phyloP scores from a whole-genome alignment of 1,140 invertebrate genomes.

The Drosophila truncata region DNA sequence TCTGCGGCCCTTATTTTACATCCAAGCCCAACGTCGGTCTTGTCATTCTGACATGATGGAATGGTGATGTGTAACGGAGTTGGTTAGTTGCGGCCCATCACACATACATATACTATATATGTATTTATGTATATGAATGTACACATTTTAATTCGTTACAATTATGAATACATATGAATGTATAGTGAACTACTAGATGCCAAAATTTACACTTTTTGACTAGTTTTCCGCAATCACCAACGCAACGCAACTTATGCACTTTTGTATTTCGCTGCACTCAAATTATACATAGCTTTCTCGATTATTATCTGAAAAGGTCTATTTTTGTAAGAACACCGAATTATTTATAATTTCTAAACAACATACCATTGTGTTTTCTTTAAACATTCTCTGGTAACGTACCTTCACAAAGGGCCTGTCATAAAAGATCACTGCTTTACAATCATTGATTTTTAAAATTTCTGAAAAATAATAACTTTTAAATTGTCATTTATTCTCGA shows the following conservation, averaged over 20 bases:
- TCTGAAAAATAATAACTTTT: background rate
- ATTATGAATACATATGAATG: no score
- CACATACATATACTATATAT: background rate
- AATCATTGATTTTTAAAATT: conserved; percentile 1
- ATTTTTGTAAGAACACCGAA: conserved; percentile 50
- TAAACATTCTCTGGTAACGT: background rate
- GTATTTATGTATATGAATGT: background rate
- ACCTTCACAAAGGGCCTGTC: background rate
- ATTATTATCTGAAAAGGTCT: conserved; percentile 20
- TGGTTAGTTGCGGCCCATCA: background rate
- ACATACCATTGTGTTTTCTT: background rate
- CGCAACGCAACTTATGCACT: background rate
- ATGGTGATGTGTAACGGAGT: background rate
- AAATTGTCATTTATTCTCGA: conserved; percentile 1
- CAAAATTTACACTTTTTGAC: background rate
- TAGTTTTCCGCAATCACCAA: background rate
- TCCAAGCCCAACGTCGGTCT: background rate
- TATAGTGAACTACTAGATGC: background rate
- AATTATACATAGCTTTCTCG: background rate
- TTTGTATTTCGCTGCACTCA: background rate
- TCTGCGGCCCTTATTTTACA: background rate
- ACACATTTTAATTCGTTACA: background rate
- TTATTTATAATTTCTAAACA: conserved; percentile 24
- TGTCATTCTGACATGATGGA: background rate
- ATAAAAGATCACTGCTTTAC: background rate